phyloP scores from a whole-genome alignment of 2,797 vertebrate species.

The Leptoclinus maculatus region DNA sequence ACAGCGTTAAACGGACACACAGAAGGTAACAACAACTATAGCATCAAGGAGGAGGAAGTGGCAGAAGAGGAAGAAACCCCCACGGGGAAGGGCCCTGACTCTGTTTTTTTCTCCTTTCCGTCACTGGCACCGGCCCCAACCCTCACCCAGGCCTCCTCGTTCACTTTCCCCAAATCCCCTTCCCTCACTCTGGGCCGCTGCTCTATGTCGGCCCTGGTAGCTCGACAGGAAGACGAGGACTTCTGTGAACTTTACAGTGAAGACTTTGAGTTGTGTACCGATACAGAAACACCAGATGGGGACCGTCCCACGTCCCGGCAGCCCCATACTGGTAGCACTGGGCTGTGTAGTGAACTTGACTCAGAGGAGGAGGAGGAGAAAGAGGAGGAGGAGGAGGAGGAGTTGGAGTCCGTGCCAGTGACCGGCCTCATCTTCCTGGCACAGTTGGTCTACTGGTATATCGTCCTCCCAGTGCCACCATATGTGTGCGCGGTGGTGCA shows the following conservation, averaged over 20 bases:
- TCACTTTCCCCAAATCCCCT: slow-evolving; percentile 61
- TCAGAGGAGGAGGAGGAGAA: slow-evolving; percentile 81
- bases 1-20: slow-evolving; percentile 90
- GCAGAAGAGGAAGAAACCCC: slow-evolving; percentile 80
- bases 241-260: slow-evolving; percentile 95
- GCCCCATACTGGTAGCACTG: slow-evolving; percentile 88
- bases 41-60: slow-evolving; percentile 96
- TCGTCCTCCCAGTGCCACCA: slow-evolving; percentile 91
- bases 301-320: slow-evolving; percentile 82
- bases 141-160: slow-evolving; percentile 53
- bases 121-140: slow-evolving; percentile 74
- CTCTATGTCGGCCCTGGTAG: slow-evolving; percentile 91
- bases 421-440: slow-evolving; percentile 87
- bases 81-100: slow-evolving; percentile 72
- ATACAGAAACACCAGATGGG: slow-evolving; percentile 86
- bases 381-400: slow-evolving; percentile 73
- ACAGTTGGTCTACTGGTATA: slow-evolving; percentile 90
- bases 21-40: slow-evolving; percentile 91
- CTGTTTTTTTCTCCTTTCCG: slow-evolving; percentile 83
- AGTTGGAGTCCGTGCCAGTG: slow-evolving; percentile 82
- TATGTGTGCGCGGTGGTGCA: slow-evolving; percentile 90
- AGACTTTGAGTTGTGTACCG: slow-evolving; percentile 90
- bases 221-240: slow-evolving; percentile 95
- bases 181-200: slow-evolving; percentile 91
- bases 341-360: slow-evolving; percentile 85